Evolutionary conservation across 2,113 vertebrate genomes (phyloP).

Genomic region (Antennarius striatus): DNA sequence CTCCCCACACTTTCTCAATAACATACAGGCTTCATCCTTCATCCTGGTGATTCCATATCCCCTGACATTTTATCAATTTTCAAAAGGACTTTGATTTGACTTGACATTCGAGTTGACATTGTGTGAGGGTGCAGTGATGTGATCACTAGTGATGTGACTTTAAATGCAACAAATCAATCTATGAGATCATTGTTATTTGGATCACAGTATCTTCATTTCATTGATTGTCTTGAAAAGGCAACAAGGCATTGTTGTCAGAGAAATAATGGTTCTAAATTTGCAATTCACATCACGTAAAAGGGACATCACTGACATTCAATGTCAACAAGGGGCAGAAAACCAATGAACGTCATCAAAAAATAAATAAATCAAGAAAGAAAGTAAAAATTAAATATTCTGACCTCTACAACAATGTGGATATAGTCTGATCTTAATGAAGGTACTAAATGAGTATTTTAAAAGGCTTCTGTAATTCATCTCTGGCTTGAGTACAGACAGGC

Average conservation of each 20-base stretch:
- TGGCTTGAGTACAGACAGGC: not conserved
- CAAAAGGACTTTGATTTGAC: conserved; percentile 36
- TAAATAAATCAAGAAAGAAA: not conserved
- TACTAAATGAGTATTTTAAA: not conserved
- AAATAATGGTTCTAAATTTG: not conserved
- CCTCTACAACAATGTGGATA: not conserved
- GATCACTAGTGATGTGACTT: not conserved
- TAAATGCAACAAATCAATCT: not conserved
- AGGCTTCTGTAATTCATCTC: not conserved
- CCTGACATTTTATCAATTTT: conserved; percentile 58
- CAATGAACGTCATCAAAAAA: too few relatives aligned
- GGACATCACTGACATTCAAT: not conserved
- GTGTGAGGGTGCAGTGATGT: not conserved
- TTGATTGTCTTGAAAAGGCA: not conserved
- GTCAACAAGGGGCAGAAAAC: too few relatives aligned
- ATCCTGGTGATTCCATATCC: conserved; percentile 24
- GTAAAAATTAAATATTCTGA: not conserved
- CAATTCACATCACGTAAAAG: not conserved
- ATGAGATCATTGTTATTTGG: too few relatives aligned
- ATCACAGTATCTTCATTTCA: conserved; percentile 12
- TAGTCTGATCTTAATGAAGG: not conserved
- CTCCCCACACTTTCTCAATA: conserved; percentile 24
- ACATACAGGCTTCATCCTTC: conserved; percentile 28
- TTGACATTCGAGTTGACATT: not conserved
- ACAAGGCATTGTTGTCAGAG: too few relatives aligned